Conservation (phyloP, 2,113 vertebrate genomes). For the Leptocoma aspasia region DNA sequence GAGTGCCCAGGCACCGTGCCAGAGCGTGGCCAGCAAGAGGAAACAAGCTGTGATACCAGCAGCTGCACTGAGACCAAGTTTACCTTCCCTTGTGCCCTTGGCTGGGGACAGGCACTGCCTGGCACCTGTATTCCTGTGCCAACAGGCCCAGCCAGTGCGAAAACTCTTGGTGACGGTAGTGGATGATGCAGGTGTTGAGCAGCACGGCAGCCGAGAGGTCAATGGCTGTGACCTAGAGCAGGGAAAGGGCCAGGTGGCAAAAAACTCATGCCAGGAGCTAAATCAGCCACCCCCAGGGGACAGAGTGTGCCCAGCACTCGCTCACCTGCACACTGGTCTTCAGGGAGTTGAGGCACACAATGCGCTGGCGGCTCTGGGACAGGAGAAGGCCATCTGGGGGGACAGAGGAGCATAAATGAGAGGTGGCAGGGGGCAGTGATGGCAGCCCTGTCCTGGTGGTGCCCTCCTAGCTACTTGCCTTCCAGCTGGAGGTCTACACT, state of each 20-base stretch:
- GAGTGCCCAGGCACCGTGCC: background rate
- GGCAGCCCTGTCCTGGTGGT: fast-evolving
- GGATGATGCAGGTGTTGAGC: slow-evolving; percentile 92
- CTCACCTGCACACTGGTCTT: slow-evolving; percentile 86
- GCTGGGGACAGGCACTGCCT: slow-evolving; percentile 22
- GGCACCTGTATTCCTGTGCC: slow-evolving; percentile 76
- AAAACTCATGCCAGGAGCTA: background rate
- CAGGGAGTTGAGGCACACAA: slow-evolving; percentile 88
- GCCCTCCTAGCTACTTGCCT: slow-evolving; percentile 68
- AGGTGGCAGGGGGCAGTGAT: background rate
- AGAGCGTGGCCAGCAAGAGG: background rate
- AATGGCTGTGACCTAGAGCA: slow-evolving; percentile 85
- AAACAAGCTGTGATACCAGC: background rate
- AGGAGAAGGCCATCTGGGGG: slow-evolving; percentile 89
- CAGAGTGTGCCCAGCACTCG: fast-evolving
- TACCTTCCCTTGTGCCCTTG: slow-evolving; percentile 64
- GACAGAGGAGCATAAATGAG: background rate
- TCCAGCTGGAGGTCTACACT: slow-evolving; percentile 86
- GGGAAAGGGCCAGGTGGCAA: slow-evolving; percentile 4
- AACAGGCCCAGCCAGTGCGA: slow-evolving; percentile 89
- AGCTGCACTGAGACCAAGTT: background rate
- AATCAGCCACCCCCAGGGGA: background rate
- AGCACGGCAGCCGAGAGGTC: slow-evolving; percentile 84
- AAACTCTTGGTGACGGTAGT: slow-evolving; percentile 97
- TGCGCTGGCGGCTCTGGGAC: slow-evolving; percentile 96